Conservation (phyloP, 2,797 vertebrate species). For the Neoniphon sammara region DNA sequence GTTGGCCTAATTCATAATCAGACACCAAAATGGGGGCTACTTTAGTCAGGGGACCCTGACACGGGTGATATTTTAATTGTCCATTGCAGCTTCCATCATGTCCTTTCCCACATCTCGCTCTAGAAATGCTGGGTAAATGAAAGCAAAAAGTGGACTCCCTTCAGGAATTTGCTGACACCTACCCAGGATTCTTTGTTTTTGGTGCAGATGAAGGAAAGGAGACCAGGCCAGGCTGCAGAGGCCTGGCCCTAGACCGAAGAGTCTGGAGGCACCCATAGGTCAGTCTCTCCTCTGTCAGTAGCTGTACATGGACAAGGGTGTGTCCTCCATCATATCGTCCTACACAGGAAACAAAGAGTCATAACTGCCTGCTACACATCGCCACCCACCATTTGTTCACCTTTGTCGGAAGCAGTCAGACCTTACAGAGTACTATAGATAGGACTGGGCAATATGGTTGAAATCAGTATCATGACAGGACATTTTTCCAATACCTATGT, state of each 20-base stretch:
- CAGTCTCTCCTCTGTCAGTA: constrained; percentile 81
- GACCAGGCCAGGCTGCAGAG: constrained; percentile 32
- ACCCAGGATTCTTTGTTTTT: constrained; percentile 50
- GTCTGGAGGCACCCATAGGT: constrained; percentile 47
- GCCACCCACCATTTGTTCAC: background rate
- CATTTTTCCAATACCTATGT: no score
- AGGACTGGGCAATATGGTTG: no score
- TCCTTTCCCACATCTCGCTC: constrained; percentile 37
- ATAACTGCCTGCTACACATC: background rate
- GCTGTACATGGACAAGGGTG: constrained; percentile 92
- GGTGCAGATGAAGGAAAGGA: constrained; percentile 47
- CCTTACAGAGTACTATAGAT: background rate
- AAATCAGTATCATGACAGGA: no score
- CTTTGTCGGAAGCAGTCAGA: background rate
- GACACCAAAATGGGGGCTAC: constrained; percentile 22
- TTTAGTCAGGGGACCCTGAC: constrained; percentile 23
- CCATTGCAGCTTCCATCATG: constrained; percentile 42
- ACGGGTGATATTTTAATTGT: constrained; percentile 47
- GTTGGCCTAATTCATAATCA: constrained; percentile 33
- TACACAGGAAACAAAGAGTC: constrained; percentile 59
- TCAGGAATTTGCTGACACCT: constrained; percentile 42
- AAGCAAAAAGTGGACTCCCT: constrained; percentile 21
- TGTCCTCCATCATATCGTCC: constrained; percentile 96
- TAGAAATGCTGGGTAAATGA: constrained; percentile 36
- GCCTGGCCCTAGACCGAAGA: constrained; percentile 38